Percentiles rank a stretch among this genome's conserved stretches.
phyloP scores from a whole-genome alignment of 2,797 vertebrate genomes.

The Taenioides sp. region DNA sequence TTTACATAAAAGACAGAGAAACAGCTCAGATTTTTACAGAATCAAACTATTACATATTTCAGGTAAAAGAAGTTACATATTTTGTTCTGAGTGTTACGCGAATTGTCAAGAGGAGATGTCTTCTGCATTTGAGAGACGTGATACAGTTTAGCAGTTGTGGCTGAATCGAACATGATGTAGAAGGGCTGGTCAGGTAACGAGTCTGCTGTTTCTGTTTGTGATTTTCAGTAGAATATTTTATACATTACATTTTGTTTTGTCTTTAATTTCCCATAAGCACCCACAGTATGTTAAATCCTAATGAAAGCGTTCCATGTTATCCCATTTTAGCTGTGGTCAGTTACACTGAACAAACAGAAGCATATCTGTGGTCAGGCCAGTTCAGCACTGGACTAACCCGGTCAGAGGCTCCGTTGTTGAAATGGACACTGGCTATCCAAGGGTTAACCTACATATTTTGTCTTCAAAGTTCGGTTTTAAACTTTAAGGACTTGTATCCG shows the following conservation, averaged over 20 bases:
- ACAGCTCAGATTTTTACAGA: too few species aligned
- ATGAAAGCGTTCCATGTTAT: constrained; percentile 32
- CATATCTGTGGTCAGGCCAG: constrained; percentile 68
- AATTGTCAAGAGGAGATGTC: too few species aligned
- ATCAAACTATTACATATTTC: too few species aligned
- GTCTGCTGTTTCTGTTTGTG: too few species aligned
- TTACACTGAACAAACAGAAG: constrained; percentile 66
- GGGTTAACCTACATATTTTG: constrained; percentile 25
- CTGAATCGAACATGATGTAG: too few species aligned
- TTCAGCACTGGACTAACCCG: constrained; percentile 29
- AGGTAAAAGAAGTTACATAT: too few species aligned
- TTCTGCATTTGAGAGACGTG: too few species aligned
- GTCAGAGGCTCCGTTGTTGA: constrained; percentile 72
- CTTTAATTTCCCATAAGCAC: neutral
- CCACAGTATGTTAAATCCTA: neutral
- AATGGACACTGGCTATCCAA: constrained; percentile 13
- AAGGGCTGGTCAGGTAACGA: too few species aligned
- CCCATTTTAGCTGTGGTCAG: constrained; percentile 59
- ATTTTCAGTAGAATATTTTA: neutral
- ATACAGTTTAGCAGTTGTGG: too few species aligned
- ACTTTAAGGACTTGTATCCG: too few species aligned
- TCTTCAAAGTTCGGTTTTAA: neutral
- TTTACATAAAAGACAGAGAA: too few species aligned
- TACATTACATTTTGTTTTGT: neutral
- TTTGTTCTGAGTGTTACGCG: too few species aligned